A percentile compares a stretch with the other conserved stretches of the same genome.
Conservation (phyloP, 2,888 invertebrate species). For the Anoncus sp. region DNA sequence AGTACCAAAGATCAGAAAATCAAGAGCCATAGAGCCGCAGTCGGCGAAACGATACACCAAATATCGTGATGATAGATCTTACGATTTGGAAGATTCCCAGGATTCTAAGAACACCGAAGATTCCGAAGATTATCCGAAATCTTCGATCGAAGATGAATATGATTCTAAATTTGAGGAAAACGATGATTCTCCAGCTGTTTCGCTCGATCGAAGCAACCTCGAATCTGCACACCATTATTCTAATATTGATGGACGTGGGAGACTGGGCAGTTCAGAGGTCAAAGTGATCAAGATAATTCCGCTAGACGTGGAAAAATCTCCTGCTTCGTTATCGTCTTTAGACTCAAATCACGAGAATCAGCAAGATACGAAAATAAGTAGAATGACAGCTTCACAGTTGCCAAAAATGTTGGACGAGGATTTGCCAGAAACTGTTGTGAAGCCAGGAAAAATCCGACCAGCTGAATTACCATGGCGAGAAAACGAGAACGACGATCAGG, state of each 20-base stretch:
- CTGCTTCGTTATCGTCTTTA: background rate
- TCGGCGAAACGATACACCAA: background rate
- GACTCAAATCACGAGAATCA: background rate
- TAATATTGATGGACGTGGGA: background rate
- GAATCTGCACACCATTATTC: background rate
- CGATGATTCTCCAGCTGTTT: background rate
- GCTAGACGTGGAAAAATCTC: conserved; percentile 19
- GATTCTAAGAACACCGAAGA: background rate
- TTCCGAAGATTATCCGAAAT: conserved; percentile 27
- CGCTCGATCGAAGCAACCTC: background rate
- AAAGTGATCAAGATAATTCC: conserved; percentile 60
- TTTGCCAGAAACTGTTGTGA: conserved; percentile 10
- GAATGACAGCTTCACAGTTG: conserved; percentile 52
- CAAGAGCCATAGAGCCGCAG: conserved; percentile 22
- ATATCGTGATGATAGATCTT: conserved; percentile 31
- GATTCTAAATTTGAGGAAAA: conserved; percentile 14
- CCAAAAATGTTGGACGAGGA: conserved; percentile 42
- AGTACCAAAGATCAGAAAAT: conserved; percentile 26
- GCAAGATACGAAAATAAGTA: conserved; percentile 16
- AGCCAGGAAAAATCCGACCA: conserved; percentile 50
- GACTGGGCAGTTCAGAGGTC: conserved; percentile 35
- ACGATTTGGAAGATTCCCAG: conserved; percentile 5
- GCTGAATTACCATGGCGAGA: conserved; percentile 33
- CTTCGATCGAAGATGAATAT: conserved; percentile 2
- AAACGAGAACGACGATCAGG: background rate